These are phyloP conservation scores for Zalophus californianus DNA, from an alignment of 2,797 vertebrate genomes.

Conservation along the genomic window DNA sequence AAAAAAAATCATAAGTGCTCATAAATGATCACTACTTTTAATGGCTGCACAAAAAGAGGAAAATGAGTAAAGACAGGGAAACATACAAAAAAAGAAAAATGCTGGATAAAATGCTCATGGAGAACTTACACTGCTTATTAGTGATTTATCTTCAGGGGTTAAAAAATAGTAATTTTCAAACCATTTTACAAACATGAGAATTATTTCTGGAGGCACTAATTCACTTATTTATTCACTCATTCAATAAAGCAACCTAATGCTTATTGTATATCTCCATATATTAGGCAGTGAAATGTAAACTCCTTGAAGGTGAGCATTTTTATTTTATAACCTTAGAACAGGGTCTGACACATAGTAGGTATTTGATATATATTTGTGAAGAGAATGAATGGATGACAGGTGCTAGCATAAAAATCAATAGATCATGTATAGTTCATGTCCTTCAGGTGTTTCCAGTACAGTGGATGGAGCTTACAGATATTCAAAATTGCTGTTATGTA, in stretches of 20 bases:
- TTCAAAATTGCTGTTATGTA: neutral
- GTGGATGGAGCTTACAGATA: neutral
- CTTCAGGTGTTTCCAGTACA: neutral
- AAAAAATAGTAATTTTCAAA: constrained; percentile 18
- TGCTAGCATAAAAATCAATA: neutral
- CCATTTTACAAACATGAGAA: neutral
- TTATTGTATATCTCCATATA: neutral
- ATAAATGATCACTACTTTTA: neutral
- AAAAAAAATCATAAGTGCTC: neutral
- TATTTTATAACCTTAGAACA: neutral
- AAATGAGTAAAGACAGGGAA: neutral
- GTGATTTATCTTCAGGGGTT: neutral
- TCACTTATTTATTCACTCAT: neutral
- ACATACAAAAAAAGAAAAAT: neutral
- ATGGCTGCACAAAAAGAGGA: neutral
- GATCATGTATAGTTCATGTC: neutral
- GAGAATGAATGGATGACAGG: neutral
- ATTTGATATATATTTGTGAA: neutral
- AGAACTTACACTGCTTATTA: neutral
- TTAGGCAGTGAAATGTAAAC: neutral
- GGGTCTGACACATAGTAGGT: neutral
- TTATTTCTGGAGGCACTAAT: neutral
- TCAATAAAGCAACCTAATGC: neutral
- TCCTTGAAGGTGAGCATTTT: neutral
- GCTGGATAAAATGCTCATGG: neutral